These are phyloP conservation scores for Saimiri boliviensis DNA, from an alignment of 2,113 vertebrate species.

Conservation along the genomic window DNA sequence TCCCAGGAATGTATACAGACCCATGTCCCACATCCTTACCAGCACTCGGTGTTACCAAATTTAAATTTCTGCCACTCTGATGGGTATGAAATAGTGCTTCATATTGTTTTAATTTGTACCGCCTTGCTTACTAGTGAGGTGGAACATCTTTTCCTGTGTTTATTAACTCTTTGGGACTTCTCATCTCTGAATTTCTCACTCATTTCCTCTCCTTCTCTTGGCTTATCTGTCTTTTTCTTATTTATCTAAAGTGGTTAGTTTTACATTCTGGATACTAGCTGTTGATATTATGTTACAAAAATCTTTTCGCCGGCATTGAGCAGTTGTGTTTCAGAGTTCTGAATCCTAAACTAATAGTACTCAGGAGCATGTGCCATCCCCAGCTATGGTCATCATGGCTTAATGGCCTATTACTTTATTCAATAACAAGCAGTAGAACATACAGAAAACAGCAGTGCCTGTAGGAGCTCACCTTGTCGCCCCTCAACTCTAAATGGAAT, in stretches of 20 bases:
- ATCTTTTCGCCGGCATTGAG: background rate
- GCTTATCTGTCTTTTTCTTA: background rate
- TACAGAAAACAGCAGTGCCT: background rate
- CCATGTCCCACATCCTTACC: background rate
- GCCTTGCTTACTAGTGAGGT: background rate
- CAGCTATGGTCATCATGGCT: accelerated
- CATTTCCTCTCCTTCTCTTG: background rate
- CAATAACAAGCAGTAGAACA: background rate
- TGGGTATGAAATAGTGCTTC: background rate
- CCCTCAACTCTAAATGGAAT: background rate
- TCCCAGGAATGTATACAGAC: background rate
- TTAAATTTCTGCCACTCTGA: background rate
- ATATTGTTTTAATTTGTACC: background rate
- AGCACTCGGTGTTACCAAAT: background rate
- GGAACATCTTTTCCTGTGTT: background rate
- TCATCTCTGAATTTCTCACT: background rate
- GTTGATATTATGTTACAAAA: background rate
- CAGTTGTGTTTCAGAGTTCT: background rate
- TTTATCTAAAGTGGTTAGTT: background rate
- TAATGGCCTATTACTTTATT: background rate
- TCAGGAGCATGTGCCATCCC: background rate
- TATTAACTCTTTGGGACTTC: background rate
- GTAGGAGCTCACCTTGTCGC: background rate
- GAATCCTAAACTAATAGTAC: background rate
- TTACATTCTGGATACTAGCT: background rate